A percentile compares a stretch with the other conserved stretches of the same genome.
phyloP scores from a whole-genome alignment of 2,113 vertebrate genomes.

The Machaerirhynchus nigripectus region DNA sequence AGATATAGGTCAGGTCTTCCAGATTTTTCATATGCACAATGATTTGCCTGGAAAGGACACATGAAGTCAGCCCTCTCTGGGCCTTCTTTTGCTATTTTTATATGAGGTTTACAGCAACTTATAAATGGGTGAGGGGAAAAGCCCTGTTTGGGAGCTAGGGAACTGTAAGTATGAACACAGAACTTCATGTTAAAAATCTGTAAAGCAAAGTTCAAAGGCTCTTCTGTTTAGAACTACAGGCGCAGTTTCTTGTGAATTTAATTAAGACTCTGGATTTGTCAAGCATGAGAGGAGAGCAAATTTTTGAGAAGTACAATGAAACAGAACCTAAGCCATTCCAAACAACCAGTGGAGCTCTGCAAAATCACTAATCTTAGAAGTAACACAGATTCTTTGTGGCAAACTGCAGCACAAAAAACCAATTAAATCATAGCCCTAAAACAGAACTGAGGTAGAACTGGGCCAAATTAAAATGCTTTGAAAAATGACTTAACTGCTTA shows the following conservation, averaged over 20 bases:
- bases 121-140: background rate
- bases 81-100: background rate
- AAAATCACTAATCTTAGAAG: constrained; percentile 31
- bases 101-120: background rate
- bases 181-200: background rate
- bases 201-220: constrained; percentile 16
- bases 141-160: background rate
- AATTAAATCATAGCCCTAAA: background rate
- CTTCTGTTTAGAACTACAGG: constrained; percentile 38
- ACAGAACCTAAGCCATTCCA: constrained; percentile 36
- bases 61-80: background rate
- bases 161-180: background rate
- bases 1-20: background rate
- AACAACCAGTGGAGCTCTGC: constrained; percentile 6
- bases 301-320: constrained; percentile 47
- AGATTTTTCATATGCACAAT: background rate
- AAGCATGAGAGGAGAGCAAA: constrained; percentile 7
- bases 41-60: background rate
- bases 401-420: background rate
- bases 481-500: background rate
- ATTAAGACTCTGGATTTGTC: constrained; percentile 47
- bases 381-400: constrained; percentile 12
- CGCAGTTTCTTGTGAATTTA: constrained; percentile 56
- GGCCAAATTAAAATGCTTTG: background rate
- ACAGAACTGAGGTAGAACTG: background rate